Base-by-base conservation (phyloP, 2,797 vertebrate genomes). In the Chloroceryle inda region DNA sequence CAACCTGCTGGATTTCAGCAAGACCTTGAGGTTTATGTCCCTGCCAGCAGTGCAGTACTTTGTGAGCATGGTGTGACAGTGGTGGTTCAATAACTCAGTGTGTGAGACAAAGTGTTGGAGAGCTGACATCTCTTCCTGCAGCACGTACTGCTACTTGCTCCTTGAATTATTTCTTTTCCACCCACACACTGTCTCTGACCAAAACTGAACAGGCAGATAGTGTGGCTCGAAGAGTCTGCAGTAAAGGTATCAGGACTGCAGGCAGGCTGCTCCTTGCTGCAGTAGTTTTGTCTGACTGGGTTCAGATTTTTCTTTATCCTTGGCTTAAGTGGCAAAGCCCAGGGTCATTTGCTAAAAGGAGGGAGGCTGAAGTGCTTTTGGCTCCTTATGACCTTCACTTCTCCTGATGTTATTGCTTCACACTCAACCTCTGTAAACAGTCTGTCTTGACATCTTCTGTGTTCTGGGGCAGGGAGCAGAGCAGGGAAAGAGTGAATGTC, bases 1-100 rank as follows among this genome's bases (percentile, higher is more conserved):
- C 61, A 35, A 0, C 8, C 5, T 83, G 21, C 49, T 19, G 62
- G 40, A 12, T n/a, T 40, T 11, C 14, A 55, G 47, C 27, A 35
- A 42, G 23, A 52, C 18, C n/a, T 27, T 2, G 5, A 40, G 7
- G 4, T 24, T 77, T 33, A 2, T 22, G 5, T 59, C 44, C 16
- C 44, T 38, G 47, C 20, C 56, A 58, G 49, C 7, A 5, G 0
- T 0, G 8, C 11, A 19, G 37, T n/a, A 15, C 38, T 78, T 22
- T 0, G 4, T 1, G 2, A 26, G 55, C 45, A 13, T 0, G 0
- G 21, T 24, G n/a, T 58, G 31, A 47, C 23, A 16, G 11, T 0
- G 1, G 3, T 26, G 13, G 33, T 38, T 55, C 42, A 18, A 0
- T 17, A 4, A 18, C 12, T 9, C 38, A 10, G 4, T 16, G 10